A percentile compares a stretch with the other conserved stretches of the same genome.
Conservation (phyloP, 2,888 invertebrate genomes). For the Encarsia formosa region DNA sequence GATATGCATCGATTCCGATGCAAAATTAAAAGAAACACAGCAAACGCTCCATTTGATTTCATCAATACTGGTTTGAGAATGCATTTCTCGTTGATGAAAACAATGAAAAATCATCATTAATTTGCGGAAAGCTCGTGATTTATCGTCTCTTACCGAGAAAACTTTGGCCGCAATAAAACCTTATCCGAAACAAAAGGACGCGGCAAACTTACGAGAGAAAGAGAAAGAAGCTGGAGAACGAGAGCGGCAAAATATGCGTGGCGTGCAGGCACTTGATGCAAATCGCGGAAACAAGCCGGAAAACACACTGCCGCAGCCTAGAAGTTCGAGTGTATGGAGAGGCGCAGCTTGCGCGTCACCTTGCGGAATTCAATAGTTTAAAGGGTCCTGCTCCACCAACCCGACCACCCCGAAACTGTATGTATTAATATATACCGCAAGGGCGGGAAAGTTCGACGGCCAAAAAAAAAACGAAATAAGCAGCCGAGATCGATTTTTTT, state of each 20-base stretch:
- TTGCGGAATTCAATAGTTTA: not conserved
- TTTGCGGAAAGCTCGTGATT: too few species aligned
- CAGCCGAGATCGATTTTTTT: too few species aligned
- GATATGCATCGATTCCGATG: too few species aligned
- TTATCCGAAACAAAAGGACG: constrained; percentile 3
- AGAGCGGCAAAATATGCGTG: constrained; percentile 1
- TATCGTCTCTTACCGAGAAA: too few species aligned
- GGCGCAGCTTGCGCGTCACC: not conserved
- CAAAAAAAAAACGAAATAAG: too few species aligned
- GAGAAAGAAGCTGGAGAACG: not conserved
- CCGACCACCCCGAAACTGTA: not conserved
- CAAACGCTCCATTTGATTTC: too few species aligned
- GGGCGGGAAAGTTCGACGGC: too few species aligned
- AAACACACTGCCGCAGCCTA: too few species aligned
- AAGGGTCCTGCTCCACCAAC: not conserved
- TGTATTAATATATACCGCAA: not conserved
- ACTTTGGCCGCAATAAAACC: constrained; percentile 7
- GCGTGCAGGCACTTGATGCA: constrained; percentile 12
- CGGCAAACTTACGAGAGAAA: constrained; percentile 1
- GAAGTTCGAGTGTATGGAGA: constrained; percentile 1
- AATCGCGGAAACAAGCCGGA: constrained; percentile 26
- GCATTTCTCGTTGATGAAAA: too few species aligned
- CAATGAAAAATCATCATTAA: too few species aligned
- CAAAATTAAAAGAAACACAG: too few species aligned
- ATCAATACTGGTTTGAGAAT: too few species aligned